These are phyloP conservation scores for Esperia sulphurella DNA, from an alignment of 2,888 invertebrate species.

Conservation along the genomic window DNA sequence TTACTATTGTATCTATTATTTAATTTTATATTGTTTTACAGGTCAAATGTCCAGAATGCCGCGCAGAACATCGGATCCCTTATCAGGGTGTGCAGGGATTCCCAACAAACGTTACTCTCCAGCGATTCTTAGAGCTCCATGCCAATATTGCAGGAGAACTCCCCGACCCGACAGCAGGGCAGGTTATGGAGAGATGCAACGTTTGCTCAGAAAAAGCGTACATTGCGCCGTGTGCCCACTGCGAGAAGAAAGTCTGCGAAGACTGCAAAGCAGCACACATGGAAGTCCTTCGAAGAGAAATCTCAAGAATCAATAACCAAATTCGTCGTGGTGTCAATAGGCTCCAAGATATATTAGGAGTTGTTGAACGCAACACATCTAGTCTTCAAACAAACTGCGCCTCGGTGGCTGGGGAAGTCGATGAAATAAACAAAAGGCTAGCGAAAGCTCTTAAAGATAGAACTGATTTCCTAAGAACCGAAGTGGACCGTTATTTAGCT, in stretches of 20 bases:
- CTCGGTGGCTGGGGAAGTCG: conserved; percentile 95
- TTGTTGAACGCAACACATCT: conserved; percentile 93
- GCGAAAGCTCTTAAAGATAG: conserved; percentile 94
- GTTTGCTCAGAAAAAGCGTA: conserved; percentile 96
- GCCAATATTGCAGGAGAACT: conserved; percentile 95
- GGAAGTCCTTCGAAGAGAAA: conserved; percentile 96
- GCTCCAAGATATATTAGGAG: conserved; percentile 89
- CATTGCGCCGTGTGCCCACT: conserved; percentile 93
- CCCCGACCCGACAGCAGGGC: conserved; percentile 94
- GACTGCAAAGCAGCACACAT: conserved; percentile 98
- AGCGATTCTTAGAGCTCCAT: conserved; percentile 95
- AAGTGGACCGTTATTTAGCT: conserved; percentile 94
- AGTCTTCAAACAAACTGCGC: conserved; percentile 93
- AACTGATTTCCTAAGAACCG: conserved; percentile 90
- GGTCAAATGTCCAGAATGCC: conserved; percentile 99
- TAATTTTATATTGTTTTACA: conserved; percentile 43
- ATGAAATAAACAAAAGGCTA: conserved; percentile 93
- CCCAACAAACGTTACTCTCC: conserved; percentile 97
- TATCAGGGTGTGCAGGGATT: conserved; percentile 96
- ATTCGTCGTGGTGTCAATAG: conserved; percentile 93
- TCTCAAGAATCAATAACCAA: conserved; percentile 92
- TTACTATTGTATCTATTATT: background rate
- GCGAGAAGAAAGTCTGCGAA: conserved; percentile 97
- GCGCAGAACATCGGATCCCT: conserved; percentile 97
- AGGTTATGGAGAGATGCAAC: conserved; percentile 95